Percentiles rank a stretch among this genome's conserved stretches.
These are phyloP conservation scores for Holcopasites calliopsidis DNA, from an alignment of 1,140 invertebrate species.

Conservation along the genomic window DNA sequence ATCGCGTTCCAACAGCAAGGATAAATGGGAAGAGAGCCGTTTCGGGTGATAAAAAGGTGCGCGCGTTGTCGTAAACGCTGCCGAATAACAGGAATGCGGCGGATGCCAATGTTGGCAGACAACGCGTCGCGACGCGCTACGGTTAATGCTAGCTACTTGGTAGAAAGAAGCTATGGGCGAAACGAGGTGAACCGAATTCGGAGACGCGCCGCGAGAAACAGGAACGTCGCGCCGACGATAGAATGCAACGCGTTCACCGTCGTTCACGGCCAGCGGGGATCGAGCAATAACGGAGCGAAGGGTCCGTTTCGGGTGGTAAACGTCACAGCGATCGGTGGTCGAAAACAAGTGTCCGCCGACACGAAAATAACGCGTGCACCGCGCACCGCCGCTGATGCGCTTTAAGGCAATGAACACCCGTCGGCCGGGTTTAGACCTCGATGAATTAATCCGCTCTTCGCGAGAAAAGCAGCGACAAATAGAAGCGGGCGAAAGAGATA, in stretches of 20 bases:
- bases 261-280: slow-evolving; percentile 1
- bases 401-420: slow-evolving; percentile 22
- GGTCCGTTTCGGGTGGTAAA: neutral
- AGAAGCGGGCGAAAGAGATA: neutral
- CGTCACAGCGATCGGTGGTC: neutral
- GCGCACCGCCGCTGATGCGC: neutral
- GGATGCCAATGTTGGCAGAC: no score
- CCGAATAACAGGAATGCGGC: no score
- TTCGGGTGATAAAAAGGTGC: no score
- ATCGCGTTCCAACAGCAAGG: no score
- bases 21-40: no score
- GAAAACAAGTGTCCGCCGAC: slow-evolving; percentile 38
- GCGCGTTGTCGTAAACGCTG: no score
- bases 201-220: neutral
- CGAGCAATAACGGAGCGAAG: neutral
- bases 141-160: no score
- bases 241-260: slow-evolving; percentile 6
- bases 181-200: neutral
- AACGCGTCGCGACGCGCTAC: no score
- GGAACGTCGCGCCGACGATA: neutral
- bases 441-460: neutral
- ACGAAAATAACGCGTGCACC: slow-evolving; percentile 33
- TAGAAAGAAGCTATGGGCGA: neutral
- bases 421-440: slow-evolving; percentile 1
- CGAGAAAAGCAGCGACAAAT: neutral